These are phyloP conservation scores for Phenacoccus solenopsis DNA, from an alignment of 1,140 invertebrate genomes.

Conservation along the genomic window DNA sequence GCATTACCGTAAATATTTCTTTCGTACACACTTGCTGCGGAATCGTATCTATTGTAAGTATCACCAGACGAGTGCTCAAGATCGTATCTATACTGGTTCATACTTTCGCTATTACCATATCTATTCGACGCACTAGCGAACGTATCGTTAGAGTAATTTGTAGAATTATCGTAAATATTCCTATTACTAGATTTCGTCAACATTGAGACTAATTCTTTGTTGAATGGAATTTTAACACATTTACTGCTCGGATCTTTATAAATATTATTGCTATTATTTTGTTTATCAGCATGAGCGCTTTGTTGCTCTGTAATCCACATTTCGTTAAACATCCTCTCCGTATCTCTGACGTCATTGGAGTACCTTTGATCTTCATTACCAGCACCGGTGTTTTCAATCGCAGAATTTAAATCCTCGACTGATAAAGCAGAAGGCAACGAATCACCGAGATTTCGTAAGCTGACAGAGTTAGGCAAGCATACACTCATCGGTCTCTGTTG, in stretches of 20 bases:
- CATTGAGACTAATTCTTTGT: neutral
- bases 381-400: no score
- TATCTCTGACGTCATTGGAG: slow-evolving; percentile 20
- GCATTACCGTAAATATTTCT: neutral
- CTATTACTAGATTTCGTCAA: neutral
- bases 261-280: neutral
- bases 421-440: no score
- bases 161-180: neutral
- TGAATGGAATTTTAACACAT: neutral
- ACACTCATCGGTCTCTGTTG: neutral
- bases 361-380: slow-evolving; percentile 18
- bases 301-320: slow-evolving; percentile 22
- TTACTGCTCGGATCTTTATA: neutral
- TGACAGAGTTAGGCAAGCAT: neutral
- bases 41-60: neutral
- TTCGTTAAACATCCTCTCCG: slow-evolving; percentile 22
- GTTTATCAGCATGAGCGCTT: neutral
- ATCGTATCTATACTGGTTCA: neutral
- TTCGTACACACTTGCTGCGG: neutral
- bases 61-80: neutral
- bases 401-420: neutral
- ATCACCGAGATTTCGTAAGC: no score
- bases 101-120: neutral
- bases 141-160: neutral
- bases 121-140: neutral